Evolutionary conservation across 2,888 invertebrate genomes (phyloP).

Genomic region (Rotaria sp.): DNA sequence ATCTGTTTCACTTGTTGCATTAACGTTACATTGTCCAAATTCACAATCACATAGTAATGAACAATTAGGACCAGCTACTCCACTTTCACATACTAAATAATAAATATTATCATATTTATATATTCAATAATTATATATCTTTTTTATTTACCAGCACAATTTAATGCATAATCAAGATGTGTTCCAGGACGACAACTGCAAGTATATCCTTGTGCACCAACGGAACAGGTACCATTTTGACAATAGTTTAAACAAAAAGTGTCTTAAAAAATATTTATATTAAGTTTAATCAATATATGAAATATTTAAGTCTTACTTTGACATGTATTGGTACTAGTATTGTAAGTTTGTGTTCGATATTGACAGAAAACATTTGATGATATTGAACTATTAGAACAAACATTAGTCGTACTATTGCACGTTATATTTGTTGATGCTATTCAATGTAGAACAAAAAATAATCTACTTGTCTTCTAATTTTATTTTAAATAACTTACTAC

Average conservation of each 20-base stretch:
- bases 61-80: neutral
- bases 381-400: neutral
- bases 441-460: neutral
- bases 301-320: neutral
- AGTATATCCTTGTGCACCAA: neutral
- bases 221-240: neutral
- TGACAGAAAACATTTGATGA: neutral
- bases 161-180: neutral
- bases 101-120: neutral
- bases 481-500: neutral
- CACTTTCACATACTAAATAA: neutral
- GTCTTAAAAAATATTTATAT: neutral
- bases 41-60: neutral
- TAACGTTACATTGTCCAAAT: neutral
- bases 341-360: neutral
- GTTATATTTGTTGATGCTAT: neutral
- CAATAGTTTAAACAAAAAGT: neutral
- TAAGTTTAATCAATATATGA: neutral
- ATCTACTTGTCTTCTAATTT: neutral
- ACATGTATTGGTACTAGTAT: neutral
- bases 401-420: neutral
- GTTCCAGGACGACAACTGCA: neutral
- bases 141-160: constrained; percentile 16
- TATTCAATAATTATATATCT: no score
- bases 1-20: neutral